These are phyloP conservation scores for Brienomyrus brachyistius DNA, from an alignment of 2,113 vertebrate species.

Conservation along the genomic window DNA sequence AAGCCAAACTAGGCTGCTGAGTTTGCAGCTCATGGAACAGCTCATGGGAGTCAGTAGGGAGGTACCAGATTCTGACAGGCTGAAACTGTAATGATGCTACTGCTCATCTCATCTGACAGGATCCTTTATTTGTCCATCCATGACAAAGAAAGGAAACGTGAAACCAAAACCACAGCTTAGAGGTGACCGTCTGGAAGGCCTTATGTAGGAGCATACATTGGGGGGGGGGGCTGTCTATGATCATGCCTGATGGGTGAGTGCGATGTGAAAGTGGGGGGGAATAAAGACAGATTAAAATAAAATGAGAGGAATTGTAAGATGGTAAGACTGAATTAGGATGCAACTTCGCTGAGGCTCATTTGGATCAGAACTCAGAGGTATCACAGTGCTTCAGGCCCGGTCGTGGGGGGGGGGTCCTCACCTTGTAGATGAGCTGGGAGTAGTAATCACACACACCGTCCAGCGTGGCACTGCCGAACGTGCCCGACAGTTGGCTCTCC, in stretches of 20 bases:
- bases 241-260: background rate
- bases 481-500: conserved; percentile 77
- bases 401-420: conserved; percentile 14
- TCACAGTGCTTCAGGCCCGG: background rate
- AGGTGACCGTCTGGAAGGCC: background rate
- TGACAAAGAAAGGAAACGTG: background rate
- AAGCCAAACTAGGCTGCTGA: background rate
- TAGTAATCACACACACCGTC: conserved; percentile 91
- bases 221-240: background rate
- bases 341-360: background rate
- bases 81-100: background rate
- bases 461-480: conserved; percentile 84
- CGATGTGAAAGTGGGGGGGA: background rate
- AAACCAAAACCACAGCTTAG: background rate
- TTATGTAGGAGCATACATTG: background rate
- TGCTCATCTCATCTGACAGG: background rate
- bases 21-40: background rate
- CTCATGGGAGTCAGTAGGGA: background rate
- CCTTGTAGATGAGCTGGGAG: conserved; percentile 88
- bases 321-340: background rate
- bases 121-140: background rate
- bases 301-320: background rate
- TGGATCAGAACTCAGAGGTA: background rate
- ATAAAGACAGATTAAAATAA: background rate
- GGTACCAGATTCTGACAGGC: background rate